Base-by-base conservation (phyloP, 2,113 vertebrate genomes). In the Tinamus guttatus region DNA sequence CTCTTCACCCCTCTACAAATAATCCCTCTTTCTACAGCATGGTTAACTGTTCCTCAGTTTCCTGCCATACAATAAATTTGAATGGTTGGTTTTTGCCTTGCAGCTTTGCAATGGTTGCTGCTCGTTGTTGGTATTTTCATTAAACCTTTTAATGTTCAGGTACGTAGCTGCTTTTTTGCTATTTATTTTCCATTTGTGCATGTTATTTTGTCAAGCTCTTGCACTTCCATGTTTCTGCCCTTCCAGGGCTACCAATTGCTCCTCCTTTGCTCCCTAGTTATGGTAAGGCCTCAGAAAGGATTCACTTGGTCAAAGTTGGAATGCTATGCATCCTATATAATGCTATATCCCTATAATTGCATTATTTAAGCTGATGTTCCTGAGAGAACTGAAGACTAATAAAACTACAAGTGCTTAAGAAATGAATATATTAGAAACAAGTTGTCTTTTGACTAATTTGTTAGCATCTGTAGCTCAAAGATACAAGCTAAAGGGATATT, bases 21-120 rank as follows among this genome's bases (percentile, higher is more conserved):
- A 7, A 8, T 3, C 28, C 19, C 21, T 4, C 25, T 41, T 30
- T 32, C 34, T 49, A 0, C 22, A 22, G 1, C 3, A 7, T 3
- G 7, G 17, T 28, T 45, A 52, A 28, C 8, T 79, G 24, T 32
- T 28, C 13, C 40, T 65, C 68, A 60, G 0, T 22, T 21, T 78
- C 49, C 67, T 70, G 51, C 18, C 43, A 56, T 27, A 19, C 38
- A 65, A 17, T 38, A 2, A 34, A 7, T 5, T 4, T 1, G 3
- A 81, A 45, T 45, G 62, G 81, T 34, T 77, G 41, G 5, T 81
- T 69, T 76, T 54, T 80, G 85, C 87, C 77, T 86, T 51, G 20
- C 19, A 87, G 73, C 59, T 84, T 82, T 54, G 56, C 60, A 62
- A 19, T 47, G 68, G 54, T 75, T 62, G 62, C 20, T 36, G 60